Conservation (phyloP, 2,888 invertebrate genomes). For the Sepiola atlantica region DNA sequence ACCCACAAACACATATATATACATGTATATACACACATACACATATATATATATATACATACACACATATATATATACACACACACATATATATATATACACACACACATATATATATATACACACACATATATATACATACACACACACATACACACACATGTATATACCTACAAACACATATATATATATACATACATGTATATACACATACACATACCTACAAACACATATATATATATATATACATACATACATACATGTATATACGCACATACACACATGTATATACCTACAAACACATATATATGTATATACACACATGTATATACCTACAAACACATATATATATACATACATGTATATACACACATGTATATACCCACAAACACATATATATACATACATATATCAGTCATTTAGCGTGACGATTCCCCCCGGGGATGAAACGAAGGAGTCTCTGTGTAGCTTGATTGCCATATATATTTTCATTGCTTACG, state of each 20-base stretch:
- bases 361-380: slow-evolving; percentile 33
- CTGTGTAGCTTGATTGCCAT: no score
- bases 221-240: background rate
- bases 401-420: slow-evolving; percentile 40
- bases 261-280: background rate
- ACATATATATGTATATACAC: slow-evolving; percentile 40
- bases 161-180: background rate
- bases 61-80: slow-evolving; percentile 32
- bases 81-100: background rate
- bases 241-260: background rate
- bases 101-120: slow-evolving; percentile 32
- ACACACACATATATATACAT: background rate
- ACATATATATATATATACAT: slow-evolving; percentile 36
- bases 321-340: background rate
- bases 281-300: background rate
- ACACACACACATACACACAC: background rate
- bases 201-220: background rate
- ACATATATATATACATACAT: background rate
- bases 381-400: background rate
- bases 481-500: no score
- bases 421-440: no score
- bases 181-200: background rate
- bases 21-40: background rate
- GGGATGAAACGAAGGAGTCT: no score
- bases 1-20: background rate